Evolutionary conservation across 2,888 invertebrate species (phyloP), one percentile per base, ranked within the genome.

Genomic region (Agriopis leucophaearia): DNA sequence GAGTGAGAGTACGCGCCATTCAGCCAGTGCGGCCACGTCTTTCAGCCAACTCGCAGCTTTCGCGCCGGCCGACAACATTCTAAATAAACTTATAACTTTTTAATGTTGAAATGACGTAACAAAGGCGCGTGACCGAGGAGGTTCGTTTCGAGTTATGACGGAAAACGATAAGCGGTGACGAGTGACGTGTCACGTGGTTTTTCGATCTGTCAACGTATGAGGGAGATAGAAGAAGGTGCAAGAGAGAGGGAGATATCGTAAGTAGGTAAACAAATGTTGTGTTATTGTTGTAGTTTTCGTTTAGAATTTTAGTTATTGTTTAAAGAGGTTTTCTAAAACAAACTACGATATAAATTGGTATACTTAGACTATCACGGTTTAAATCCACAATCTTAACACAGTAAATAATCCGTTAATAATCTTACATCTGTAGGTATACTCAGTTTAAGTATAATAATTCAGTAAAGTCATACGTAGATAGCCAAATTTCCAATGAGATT

Each of bases 11-110:
- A 86, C 84, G 86, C 86, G 81, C 79, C 83, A 77, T 87, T 86
- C 90, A 86, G 90, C 88, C 92, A 94, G 94, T 94, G 85, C 82
- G 82, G 87, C 90, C 78, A 91, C 91, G 94, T 90, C 94, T 92
- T 92, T 92, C 93, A 93, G 91, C 81, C 88, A 89, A 90, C 88
- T 84, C 89, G 86, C 91, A 88, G 88, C 89, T 85, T 85, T 85
- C 81, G 74, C 79, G 80, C 80, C 82, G 77, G 78, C 75, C 77
- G 73, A 78, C 74, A 73, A 76, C 74, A 77, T 78, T 45, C 61
- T 69, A 73, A 60, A 66, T 51, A 63, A 67, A 69, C 58, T 48
- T 54, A 51, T 27, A 9, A 27, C 47, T 70, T 54, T 56, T 69
- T 66, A 63, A 61, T 70, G 57, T 67, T 51, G 67, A 16, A 67